Base-by-base conservation (phyloP, 2,888 invertebrate species). In the Lepidonotus clava region DNA sequence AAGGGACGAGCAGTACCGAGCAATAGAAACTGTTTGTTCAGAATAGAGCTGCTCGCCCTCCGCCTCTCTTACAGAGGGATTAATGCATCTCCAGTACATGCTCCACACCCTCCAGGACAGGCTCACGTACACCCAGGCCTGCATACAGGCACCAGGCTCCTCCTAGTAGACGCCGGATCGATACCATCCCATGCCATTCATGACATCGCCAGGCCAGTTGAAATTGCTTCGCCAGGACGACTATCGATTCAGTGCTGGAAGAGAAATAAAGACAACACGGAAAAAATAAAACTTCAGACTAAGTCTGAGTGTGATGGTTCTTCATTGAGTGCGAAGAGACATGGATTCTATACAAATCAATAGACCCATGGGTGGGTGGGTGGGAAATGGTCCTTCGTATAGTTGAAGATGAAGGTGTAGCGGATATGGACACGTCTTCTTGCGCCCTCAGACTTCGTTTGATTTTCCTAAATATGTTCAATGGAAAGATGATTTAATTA, bases 261-360 rank as follows among this genome's bases (percentile, higher is more conserved):
- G 36, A 76, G 34, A 76, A 76, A 76, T 76, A 76, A 28, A 24
- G 28, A 14, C 32, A 24, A 21, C 76, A 76, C 38, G 40, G 76
- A 38, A 28, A 38, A 61, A 76, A 76, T 76, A 76, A 76, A 76
- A 34, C 76, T 76, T 76, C 76, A 76, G 38, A 76, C 76, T 76
- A 36, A 21, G 76, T 21, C n/a, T 21, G 6, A 34, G 38, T 34
- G 1, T 1, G 40, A 34, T 76, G 8, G 21, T 38, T 6, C 21
- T 24, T 34, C 67, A 76, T 36, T 76, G 21, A 21, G 40, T n/a
- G n/a, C 67, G 67, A 24, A n/a, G 67, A 67, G 34, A 28, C 24
- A n/a, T n/a, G 53, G n/a, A 18, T 53, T 2, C 21, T 56, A 61
- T 61, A 32, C 24, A n/a, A n/a, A n/a, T n/a, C n/a, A n/a, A n/a